Percentiles rank a stretch among this genome's conserved stretches.
These are phyloP conservation scores for Oreotrochilus melanogaster DNA, from an alignment of 2,113 vertebrate genomes.

Conservation along the genomic window DNA sequence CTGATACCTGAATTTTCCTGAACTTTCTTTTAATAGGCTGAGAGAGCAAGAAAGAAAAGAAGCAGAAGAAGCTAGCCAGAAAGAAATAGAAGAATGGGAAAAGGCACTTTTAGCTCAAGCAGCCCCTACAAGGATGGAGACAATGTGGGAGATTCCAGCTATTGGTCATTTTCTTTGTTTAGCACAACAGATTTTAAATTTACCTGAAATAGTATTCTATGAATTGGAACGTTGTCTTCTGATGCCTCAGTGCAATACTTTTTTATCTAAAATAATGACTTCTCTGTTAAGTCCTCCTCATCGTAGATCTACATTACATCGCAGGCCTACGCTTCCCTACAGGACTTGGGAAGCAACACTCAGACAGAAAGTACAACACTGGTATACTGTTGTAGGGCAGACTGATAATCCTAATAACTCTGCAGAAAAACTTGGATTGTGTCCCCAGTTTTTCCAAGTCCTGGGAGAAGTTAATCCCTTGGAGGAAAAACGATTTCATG, in stretches of 20 bases:
- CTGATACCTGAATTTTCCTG: slow-evolving; percentile 11
- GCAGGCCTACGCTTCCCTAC: slow-evolving; percentile 90
- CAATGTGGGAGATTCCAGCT: slow-evolving; percentile 96
- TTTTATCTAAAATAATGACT: slow-evolving; percentile 97
- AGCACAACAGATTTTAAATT: slow-evolving; percentile 93
- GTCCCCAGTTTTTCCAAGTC: slow-evolving; percentile 89
- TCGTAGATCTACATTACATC: slow-evolving; percentile 87
- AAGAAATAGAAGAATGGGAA: slow-evolving; percentile 97
- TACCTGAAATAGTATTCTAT: slow-evolving; percentile 96
- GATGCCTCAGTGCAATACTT: slow-evolving; percentile 94
- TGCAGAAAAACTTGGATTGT: slow-evolving; percentile 91
- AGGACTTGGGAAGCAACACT: slow-evolving; percentile 92
- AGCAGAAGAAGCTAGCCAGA: slow-evolving; percentile 93
- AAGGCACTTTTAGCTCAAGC: slow-evolving; percentile 87
- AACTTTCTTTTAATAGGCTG: slow-evolving; percentile 81
- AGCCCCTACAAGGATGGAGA: slow-evolving; percentile 85
- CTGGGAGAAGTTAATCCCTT: slow-evolving; percentile 91
- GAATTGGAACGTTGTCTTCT: slow-evolving; percentile 96
- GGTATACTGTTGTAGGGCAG: slow-evolving; percentile 88
- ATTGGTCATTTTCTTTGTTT: slow-evolving; percentile 98
- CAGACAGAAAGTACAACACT: slow-evolving; percentile 88
- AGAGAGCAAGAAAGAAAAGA: slow-evolving; percentile 95
- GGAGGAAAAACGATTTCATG: slow-evolving; percentile 91
- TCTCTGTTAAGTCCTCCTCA: slow-evolving; percentile 91
- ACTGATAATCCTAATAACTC: slow-evolving; percentile 83